These are phyloP conservation scores for Okamejei kenojei DNA, from an alignment of 2,797 vertebrate species.

Conservation along the genomic window DNA sequence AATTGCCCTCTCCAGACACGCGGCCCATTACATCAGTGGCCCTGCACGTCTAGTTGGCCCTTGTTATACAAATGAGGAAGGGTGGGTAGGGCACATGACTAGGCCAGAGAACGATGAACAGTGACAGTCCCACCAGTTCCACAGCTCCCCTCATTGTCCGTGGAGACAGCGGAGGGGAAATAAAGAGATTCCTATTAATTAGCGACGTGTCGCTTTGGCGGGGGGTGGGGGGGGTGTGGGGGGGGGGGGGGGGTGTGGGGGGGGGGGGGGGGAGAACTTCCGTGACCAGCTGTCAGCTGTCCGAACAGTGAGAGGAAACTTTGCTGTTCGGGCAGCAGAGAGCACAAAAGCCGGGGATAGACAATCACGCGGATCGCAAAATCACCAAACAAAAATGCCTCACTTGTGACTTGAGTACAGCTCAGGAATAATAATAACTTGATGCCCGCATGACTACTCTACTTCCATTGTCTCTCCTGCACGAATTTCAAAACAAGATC, in stretches of 20 bases:
- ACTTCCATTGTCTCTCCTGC: no score
- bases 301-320: conserved; percentile 12
- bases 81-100: neutral
- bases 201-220: conserved; percentile 20
- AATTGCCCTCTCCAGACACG: conserved; percentile 42
- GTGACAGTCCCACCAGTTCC: conserved; percentile 60
- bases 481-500: no score
- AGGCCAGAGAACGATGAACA: conserved; percentile 36
- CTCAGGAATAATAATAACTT: neutral
- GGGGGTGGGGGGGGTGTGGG: neutral
- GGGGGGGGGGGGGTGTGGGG: no score
- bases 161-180: conserved; percentile 10
- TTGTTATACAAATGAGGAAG: conserved; percentile 77
- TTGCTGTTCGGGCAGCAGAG: conserved; percentile 6
- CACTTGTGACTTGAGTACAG: neutral
- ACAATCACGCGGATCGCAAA: neutral
- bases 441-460: neutral
- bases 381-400: conserved; percentile 8
- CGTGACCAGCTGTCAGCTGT: conserved; percentile 35
- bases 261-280: neutral
- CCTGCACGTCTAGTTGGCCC: conserved; percentile 62
- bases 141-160: conserved; percentile 26
- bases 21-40: conserved; percentile 59
- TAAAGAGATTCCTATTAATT: conserved; percentile 39
- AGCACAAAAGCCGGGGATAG: conserved; percentile 52